phyloP scores from a whole-genome alignment of 2,797 vertebrate genomes.

The Sitta carolinensis region DNA sequence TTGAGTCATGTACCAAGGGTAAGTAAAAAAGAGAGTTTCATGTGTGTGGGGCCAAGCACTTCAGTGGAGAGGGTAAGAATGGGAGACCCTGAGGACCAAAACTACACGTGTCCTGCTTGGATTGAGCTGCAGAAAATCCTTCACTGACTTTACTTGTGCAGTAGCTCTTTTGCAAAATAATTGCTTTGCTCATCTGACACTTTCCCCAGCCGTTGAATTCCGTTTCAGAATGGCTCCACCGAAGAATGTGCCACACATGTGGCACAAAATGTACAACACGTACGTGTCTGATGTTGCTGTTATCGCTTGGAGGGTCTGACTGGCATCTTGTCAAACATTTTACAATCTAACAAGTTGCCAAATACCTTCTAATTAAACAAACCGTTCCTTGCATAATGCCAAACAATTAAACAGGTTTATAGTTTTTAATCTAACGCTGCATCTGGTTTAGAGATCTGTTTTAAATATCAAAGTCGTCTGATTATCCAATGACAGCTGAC shows the following conservation, averaged over 20 bases:
- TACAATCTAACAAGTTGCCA: conserved; percentile 34
- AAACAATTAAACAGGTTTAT: conserved; percentile 32
- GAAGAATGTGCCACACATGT: neutral
- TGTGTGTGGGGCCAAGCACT: neutral
- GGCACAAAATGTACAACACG: neutral
- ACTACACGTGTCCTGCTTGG: neutral
- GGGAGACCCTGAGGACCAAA: neutral
- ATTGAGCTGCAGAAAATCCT: neutral
- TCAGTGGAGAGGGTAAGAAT: neutral
- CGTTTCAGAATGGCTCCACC: neutral
- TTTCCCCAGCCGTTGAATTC: neutral
- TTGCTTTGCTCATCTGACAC: neutral
- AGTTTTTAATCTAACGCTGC: conserved; percentile 13
- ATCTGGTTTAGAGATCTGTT: conserved; percentile 13
- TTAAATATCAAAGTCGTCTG: conserved; percentile 16
- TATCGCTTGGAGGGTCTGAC: neutral
- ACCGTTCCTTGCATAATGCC: neutral
- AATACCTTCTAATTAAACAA: conserved; percentile 54
- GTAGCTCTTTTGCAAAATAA: neutral
- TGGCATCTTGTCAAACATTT: conserved; percentile 48
- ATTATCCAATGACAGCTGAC: neutral
- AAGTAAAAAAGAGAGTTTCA: neutral
- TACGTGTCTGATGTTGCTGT: neutral
- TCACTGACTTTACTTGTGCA: neutral
- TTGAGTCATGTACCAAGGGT: neutral